Conservation (phyloP, 2,113 vertebrate species). For the Catharus bicknelli region DNA sequence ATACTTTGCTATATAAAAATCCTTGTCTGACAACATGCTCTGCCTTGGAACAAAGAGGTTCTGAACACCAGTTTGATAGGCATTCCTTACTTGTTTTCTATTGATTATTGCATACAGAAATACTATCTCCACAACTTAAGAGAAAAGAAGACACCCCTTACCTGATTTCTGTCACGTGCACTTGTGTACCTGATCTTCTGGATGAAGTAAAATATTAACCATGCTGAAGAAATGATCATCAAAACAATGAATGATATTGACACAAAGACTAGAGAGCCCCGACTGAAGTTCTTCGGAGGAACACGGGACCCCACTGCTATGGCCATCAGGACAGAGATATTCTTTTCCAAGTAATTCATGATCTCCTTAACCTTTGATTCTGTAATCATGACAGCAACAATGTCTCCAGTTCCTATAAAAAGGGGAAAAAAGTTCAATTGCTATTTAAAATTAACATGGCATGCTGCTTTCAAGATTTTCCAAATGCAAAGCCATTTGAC, state of each 20-base stretch:
- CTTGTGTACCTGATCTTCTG: constrained; percentile 95
- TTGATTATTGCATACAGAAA: neutral
- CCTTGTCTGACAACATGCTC: neutral
- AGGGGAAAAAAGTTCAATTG: neutral
- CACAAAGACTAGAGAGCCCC: constrained; percentile 94
- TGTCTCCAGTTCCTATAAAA: constrained; percentile 91
- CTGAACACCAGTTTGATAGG: neutral
- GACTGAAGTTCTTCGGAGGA: constrained; percentile 86
- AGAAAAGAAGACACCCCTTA: constrained; percentile 54
- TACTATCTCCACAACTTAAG: neutral
- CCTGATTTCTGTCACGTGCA: constrained; percentile 93
- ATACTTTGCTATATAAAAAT: neutral
- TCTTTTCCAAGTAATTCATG: constrained; percentile 90
- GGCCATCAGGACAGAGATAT: constrained; percentile 90
- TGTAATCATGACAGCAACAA: constrained; percentile 96
- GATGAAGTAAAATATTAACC: constrained; percentile 99
- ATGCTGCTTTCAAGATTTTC: neutral
- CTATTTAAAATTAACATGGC: neutral
- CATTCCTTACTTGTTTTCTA: neutral
- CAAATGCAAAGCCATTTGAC: neutral
- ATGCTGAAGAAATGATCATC: constrained; percentile 96
- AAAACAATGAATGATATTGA: constrained; percentile 98
- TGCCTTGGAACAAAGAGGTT: neutral
- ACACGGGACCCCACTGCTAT: constrained; percentile 88
- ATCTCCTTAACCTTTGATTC: constrained; percentile 93